Percentiles rank a stretch among this genome's conserved stretches.
These are phyloP conservation scores for Thalassarche chlororhynchos DNA, from an alignment of 2,113 vertebrate genomes.

Conservation along the genomic window DNA sequence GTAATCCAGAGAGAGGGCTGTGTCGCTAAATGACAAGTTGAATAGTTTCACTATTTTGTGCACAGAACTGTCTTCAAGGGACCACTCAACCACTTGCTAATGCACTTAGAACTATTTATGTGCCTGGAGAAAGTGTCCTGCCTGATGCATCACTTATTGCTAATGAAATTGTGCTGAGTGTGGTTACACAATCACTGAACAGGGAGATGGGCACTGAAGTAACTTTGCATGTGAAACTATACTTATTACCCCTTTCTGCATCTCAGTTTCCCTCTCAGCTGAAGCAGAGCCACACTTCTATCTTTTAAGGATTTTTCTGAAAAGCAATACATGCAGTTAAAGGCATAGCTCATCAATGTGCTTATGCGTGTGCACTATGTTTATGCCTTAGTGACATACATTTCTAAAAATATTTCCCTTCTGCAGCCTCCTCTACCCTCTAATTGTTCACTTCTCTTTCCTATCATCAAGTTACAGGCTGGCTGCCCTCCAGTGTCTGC, in stretches of 20 bases:
- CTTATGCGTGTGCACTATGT: background rate
- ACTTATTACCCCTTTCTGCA: background rate
- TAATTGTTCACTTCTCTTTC: slow-evolving; percentile 22
- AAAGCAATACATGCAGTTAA: background rate
- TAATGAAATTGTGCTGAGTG: background rate
- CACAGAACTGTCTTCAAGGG: background rate
- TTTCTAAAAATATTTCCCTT: slow-evolving; percentile 28
- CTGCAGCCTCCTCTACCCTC: background rate
- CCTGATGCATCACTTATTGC: background rate
- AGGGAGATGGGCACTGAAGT: background rate
- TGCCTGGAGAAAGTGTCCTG: background rate
- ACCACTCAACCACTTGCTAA: background rate
- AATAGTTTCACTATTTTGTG: background rate
- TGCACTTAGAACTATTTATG: background rate
- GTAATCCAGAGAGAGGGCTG: background rate
- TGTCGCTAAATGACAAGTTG: accelerated
- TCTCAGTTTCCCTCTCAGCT: background rate
- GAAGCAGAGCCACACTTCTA: background rate
- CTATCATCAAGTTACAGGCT: slow-evolving; percentile 9
- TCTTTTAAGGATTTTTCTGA: background rate
- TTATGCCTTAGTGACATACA: background rate
- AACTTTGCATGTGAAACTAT: background rate
- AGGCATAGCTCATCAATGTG: background rate
- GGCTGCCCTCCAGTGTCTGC: background rate
- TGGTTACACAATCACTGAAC: background rate